Percentiles rank a stretch among this genome's conserved stretches.
phyloP scores from a whole-genome alignment of 2,797 vertebrate species.

The Hylomyscus alleni region DNA sequence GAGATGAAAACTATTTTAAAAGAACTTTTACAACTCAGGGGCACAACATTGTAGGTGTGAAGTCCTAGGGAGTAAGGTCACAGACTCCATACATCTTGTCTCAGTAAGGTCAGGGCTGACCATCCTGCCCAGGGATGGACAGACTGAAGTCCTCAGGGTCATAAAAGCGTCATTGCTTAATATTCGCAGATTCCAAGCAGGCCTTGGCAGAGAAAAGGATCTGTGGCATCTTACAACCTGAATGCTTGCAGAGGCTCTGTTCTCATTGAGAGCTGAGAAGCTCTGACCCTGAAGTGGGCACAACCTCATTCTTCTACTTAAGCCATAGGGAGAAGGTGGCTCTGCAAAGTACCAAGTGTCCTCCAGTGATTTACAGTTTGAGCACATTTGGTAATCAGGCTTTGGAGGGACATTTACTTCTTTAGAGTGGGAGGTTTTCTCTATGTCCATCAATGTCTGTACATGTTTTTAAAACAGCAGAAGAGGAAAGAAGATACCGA shows the following conservation, averaged over 20 bases:
- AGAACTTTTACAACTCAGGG: neutral
- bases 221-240: accelerated
- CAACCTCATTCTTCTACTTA: neutral
- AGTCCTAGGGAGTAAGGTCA: too few species aligned
- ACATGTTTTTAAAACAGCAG: neutral
- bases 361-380: neutral
- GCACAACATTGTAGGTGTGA: neutral
- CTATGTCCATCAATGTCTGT: neutral
- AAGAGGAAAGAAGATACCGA: neutral
- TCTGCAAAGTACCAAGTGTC: accelerated
- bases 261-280: neutral
- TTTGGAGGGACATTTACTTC: neutral
- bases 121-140: too few species aligned
- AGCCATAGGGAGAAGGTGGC: neutral
- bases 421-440: neutral
- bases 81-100: neutral
- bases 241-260: neutral
- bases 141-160: too few species aligned
- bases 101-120: neutral
- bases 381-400: neutral
- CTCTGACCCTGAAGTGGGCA: neutral
- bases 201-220: accelerated
- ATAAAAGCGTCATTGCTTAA: neutral
- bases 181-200: neutral
- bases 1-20: neutral